Conservation (phyloP, 2,113 vertebrate genomes). For the Sprattus sprattus region DNA sequence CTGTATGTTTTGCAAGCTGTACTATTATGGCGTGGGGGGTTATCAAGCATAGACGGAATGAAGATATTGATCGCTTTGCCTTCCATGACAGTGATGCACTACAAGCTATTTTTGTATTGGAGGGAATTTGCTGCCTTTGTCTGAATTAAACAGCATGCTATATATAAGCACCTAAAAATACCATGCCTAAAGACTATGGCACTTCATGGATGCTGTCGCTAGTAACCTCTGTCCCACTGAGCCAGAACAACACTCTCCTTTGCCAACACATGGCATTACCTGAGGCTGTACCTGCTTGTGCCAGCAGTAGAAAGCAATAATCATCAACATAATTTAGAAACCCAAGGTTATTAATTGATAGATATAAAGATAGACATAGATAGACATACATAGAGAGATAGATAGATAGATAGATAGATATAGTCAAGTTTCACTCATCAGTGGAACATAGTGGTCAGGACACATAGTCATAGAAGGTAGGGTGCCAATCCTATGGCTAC, state of each 20-base stretch:
- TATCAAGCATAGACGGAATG: conserved; percentile 67
- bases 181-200: conserved; percentile 16
- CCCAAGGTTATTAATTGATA: no score
- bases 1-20: conserved; percentile 74
- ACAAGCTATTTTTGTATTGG: conserved; percentile 71
- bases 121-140: conserved; percentile 64
- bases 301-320: no score
- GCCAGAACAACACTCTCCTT: conserved; percentile 33
- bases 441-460: neutral
- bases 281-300: neutral
- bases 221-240: neutral
- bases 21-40: conserved; percentile 61
- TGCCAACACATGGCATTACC: neutral
- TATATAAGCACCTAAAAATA: conserved; percentile 54
- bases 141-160: conserved; percentile 65
- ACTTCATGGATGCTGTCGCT: no score
- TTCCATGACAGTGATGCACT: conserved; percentile 66
- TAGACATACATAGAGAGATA: neutral
- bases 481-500: neutral
- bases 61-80: conserved; percentile 70
- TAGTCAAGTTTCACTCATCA: no score
- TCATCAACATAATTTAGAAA: no score
- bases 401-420: neutral
- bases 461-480: neutral
- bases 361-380: neutral